Percentiles rank a stretch among this genome's conserved stretches.
phyloP scores from a whole-genome alignment of 2,113 vertebrate species.

The Ophiodon elongatus region DNA sequence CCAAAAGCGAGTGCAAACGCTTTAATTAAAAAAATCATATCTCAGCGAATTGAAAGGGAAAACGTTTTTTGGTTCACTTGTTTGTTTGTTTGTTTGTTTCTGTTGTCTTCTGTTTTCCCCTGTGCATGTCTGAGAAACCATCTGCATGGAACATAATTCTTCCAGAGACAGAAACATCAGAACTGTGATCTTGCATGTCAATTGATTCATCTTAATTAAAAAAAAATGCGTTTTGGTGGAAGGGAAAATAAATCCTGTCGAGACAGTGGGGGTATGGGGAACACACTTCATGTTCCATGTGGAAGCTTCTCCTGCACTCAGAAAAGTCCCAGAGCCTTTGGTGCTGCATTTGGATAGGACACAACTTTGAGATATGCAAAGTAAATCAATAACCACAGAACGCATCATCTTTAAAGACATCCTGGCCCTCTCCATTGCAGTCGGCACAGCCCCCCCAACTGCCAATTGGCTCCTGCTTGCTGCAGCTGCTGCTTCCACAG shows the following conservation, averaged over 20 bases:
- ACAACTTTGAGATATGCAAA: conserved; percentile 62
- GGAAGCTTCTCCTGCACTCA: conserved; percentile 45
- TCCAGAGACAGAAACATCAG: conserved; percentile 79
- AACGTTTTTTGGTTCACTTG: conserved; percentile 81
- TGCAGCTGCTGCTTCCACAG: conserved; percentile 85
- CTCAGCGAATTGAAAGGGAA: conserved; percentile 82
- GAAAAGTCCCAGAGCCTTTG: conserved; percentile 28
- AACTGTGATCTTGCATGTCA: conserved; percentile 86
- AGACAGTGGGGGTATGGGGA: conserved; percentile 29
- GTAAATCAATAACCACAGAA: conserved; percentile 72
- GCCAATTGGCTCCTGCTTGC: conserved; percentile 80
- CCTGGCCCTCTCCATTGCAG: conserved; percentile 63
- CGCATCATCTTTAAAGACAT: conserved; percentile 64
- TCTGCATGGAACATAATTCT: conserved; percentile 83
- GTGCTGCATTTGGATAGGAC: conserved; percentile 59
- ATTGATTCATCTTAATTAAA: conserved; percentile 85
- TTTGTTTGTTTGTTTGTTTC: conserved; percentile 82
- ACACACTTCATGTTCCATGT: conserved; percentile 37
- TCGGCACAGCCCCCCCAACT: conserved; percentile 58
- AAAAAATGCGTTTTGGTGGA: conserved; percentile 57
- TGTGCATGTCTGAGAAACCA: conserved; percentile 80
- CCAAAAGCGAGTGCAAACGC: conserved; percentile 79
- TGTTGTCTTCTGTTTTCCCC: conserved; percentile 76
- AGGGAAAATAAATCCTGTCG: conserved; percentile 47
- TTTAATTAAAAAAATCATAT: conserved; percentile 88